Evolutionary conservation across 2,888 invertebrate species (phyloP).

Genomic region (Ganaspis brasiliensis): DNA sequence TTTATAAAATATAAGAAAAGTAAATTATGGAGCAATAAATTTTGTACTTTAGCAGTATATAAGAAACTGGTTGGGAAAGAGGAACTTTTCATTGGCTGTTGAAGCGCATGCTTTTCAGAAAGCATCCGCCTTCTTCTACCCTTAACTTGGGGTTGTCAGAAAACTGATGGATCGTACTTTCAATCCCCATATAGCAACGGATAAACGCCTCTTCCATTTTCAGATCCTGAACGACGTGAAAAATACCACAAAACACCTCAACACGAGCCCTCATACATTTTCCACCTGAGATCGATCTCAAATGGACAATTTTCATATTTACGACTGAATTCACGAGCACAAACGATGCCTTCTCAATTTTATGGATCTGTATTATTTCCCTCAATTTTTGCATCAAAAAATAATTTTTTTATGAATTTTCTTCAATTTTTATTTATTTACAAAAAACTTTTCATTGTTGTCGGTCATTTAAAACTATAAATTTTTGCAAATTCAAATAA

Average conservation of each 20-base stretch:
- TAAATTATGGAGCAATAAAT: conserved; percentile 2
- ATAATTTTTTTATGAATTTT: no score
- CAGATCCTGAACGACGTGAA: conserved; percentile 34
- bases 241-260: conserved; percentile 42
- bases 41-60: neutral
- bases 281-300: conserved; percentile 22
- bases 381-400: no score
- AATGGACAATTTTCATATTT: conserved; percentile 36
- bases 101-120: conserved; percentile 57
- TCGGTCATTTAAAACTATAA: no score
- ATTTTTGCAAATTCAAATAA: no score
- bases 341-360: neutral
- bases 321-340: conserved; percentile 4
- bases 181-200: conserved; percentile 62
- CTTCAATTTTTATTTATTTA: conserved; percentile 9
- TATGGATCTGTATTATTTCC: no score
- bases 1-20: neutral
- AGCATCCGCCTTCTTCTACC: conserved; percentile 56
- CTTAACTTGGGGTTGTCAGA: conserved; percentile 61
- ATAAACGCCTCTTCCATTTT: conserved; percentile 68
- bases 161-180: conserved; percentile 72
- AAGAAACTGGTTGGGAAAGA: conserved; percentile 5
- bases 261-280: conserved; percentile 20
- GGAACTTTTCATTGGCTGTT: conserved; percentile 53
- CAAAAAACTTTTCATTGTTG: no score